phyloP scores from a whole-genome alignment of 2,888 invertebrate genomes.

The Protophormia terraenovae region DNA sequence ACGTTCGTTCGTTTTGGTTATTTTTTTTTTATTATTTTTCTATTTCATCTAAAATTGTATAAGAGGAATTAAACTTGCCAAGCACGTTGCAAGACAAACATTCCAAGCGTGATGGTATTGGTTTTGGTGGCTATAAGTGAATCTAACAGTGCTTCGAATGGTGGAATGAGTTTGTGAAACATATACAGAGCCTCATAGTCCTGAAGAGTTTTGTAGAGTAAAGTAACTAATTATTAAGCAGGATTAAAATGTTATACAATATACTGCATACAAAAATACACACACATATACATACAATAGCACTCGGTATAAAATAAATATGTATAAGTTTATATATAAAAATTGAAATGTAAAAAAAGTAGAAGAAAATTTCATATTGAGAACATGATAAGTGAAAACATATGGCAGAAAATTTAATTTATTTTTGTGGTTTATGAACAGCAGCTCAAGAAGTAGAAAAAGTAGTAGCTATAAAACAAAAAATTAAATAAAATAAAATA shows the following conservation, averaged over 20 bases:
- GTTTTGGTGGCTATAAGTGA: not conserved
- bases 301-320: not conserved
- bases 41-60: conserved; percentile 29
- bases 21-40: not conserved
- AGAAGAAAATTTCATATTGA: conserved; percentile 43
- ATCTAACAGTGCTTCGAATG: not conserved
- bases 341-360: not conserved
- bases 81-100: conserved; percentile 64
- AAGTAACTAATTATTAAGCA: conserved; percentile 66
- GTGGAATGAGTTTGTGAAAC: not conserved
- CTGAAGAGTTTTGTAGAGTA: conserved; percentile 33
- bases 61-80: conserved; percentile 59
- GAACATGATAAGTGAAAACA: conserved; percentile 67
- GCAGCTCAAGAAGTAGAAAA: not conserved
- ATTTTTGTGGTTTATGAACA: conserved; percentile 56
- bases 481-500: not conserved
- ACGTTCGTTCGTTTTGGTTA: not conserved
- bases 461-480: no score
- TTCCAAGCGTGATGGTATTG: conserved; percentile 29
- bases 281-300: not conserved
- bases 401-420: conserved; percentile 63
- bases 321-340: not conserved
- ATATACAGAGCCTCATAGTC: not conserved
- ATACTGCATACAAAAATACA: conserved; percentile 30
- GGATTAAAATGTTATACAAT: conserved; percentile 68